Base-by-base conservation (phyloP, 1,140 invertebrate species). In the Pantala flavescens region DNA sequence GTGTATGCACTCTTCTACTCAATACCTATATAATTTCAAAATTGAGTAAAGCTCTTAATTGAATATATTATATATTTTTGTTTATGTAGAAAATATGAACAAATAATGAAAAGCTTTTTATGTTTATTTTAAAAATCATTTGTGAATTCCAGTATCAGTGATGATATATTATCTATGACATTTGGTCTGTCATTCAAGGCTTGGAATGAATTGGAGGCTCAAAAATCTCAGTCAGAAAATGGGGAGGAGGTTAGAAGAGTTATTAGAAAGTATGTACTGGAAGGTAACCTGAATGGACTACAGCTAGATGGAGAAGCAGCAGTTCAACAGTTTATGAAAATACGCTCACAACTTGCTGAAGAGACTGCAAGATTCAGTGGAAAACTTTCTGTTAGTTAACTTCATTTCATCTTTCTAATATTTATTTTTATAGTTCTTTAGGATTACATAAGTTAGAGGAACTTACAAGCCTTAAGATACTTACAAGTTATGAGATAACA, bases 201-300 rank as follows among this genome's bases (percentile, higher is more conserved):
- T 36, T 36, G 28, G 28, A 16, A 63, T 3, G 49, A 16, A 63
- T 63, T 63, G 14, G 49, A 63, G 12, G 49, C 49, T 63, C 78
- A 82, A 76, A 78, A 86, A 11, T 83, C 86, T 43, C 83, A 87
- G 73, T 73, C 78, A 19, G 79, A 79, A 75, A 81, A 91, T 11
- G 87, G 85, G 23, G 87, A 90, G 76, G 88, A 90, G 81, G 87
- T 94, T 82, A 85, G 85, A 72, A 85, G 91, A 77, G 79, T 96
- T 36, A 80, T 95, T 21, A 83, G 89, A 70, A 95, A 94, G 82
- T 94, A 90, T 83, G 78, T 91, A 71, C 80, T 94, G 3, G 94
- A 97, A 85, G 92, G 90, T 24, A 89, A 87, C 79, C 83, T 95
- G 9, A 93, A 93, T 84, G 95, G 94, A 0, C 81, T 95, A 19